A percentile compares a stretch with the other conserved stretches of the same genome.
Conservation (phyloP, 2,888 invertebrate genomes). For the Troglohyphantes excavatus region DNA sequence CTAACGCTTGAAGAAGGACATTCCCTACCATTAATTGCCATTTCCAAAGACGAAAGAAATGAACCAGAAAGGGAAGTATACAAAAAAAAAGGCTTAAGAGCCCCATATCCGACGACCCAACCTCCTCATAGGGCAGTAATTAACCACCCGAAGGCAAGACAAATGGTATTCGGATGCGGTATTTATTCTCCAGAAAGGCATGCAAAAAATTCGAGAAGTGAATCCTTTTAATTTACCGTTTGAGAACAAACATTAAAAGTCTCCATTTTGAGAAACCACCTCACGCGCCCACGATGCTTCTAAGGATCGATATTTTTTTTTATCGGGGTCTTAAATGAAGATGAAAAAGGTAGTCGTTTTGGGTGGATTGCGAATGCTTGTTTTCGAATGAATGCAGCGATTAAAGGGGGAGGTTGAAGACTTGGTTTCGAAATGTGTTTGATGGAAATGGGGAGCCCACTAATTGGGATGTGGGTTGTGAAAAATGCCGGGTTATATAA, state of each 20-base stretch:
- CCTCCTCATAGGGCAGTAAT: conserved; percentile 40
- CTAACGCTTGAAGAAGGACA: conserved; percentile 46
- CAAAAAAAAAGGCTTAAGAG: neutral
- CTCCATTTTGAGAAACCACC: neutral
- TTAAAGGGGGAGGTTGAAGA: too few relatives aligned
- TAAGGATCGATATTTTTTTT: neutral
- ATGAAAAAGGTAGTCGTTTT: too few relatives aligned
- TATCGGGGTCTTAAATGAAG: too few relatives aligned
- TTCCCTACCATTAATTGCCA: conserved; percentile 53
- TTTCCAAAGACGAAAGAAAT: conserved; percentile 14
- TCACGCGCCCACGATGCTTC: neutral
- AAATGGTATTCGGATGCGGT: conserved; percentile 51
- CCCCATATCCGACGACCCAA: conserved; percentile 14
- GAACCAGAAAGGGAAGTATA: neutral
- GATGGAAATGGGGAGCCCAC: too few relatives aligned
- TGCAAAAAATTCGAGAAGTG: conserved; percentile 24
- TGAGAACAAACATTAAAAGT: conserved; percentile 50
- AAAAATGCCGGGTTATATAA: too few relatives aligned
- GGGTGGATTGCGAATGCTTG: too few relatives aligned
- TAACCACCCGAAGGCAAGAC: conserved; percentile 36
- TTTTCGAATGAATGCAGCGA: too few relatives aligned
- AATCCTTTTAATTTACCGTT: conserved; percentile 49
- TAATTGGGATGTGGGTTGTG: too few relatives aligned
- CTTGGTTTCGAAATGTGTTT: too few relatives aligned
- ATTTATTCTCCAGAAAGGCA: conserved; percentile 19